These are phyloP conservation scores for Sciurus niger DNA, from an alignment of 2,113 vertebrate genomes.

Conservation along the genomic window DNA sequence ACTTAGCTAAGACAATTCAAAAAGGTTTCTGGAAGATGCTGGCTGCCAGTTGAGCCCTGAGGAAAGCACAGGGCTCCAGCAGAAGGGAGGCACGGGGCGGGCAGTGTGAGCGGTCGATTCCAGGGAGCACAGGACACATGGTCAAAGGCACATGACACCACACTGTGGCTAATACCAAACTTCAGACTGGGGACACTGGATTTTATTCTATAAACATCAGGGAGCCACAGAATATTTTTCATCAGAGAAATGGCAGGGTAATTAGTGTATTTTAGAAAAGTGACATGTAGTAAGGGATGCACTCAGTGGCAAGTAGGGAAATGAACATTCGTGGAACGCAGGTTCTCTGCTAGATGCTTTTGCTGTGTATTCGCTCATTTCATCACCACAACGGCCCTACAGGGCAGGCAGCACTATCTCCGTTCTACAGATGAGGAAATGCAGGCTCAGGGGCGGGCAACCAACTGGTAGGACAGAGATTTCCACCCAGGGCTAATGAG, in stretches of 20 bases:
- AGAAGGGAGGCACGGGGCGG: too few species aligned
- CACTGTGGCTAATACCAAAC: not conserved
- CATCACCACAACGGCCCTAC: not conserved
- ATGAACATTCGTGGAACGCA: not conserved
- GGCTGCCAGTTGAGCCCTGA: not conserved
- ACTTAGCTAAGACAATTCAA: not conserved
- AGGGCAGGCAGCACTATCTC: not conserved
- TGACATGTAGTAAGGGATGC: not conserved
- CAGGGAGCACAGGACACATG: not conserved
- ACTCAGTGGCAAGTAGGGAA: not conserved
- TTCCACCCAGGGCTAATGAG: not conserved
- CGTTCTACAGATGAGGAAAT: not conserved
- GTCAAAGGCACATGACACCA: not conserved
- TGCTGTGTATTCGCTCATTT: not conserved
- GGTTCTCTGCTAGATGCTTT: not conserved
- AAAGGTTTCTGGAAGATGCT: constrained; percentile 10
- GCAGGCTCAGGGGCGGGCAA: not conserved
- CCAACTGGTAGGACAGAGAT: not conserved
- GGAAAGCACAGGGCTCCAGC: not conserved
- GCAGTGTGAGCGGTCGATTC: fast-evolving
- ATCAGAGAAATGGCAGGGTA: not conserved
- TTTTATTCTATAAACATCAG: not conserved
- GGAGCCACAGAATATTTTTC: not conserved
- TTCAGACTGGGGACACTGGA: not conserved
- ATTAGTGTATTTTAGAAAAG: constrained; percentile 19